Evolutionary conservation across 2,113 vertebrate species (phyloP).

Genomic region (Campylomormyrus tamandua): DNA sequence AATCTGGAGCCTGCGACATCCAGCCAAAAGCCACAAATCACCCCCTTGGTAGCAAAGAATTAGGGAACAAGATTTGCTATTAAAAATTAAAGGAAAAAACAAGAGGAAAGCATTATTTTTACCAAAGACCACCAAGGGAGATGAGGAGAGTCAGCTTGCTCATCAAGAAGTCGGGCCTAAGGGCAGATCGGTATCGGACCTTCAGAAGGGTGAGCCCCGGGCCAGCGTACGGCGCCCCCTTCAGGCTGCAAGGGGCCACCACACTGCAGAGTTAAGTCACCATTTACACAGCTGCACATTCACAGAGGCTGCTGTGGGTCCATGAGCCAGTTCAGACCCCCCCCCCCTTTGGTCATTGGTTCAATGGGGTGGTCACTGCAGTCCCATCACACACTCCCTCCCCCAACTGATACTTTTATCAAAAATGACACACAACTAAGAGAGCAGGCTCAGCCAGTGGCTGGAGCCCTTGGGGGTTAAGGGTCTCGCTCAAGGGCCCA

Average conservation of each 20-base stretch:
- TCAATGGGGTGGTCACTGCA: background rate
- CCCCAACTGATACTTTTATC: background rate
- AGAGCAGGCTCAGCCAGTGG: background rate
- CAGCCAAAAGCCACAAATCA: slow-evolving; percentile 74
- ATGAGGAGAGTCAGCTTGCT: slow-evolving; percentile 42
- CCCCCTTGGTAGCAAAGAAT: slow-evolving; percentile 71
- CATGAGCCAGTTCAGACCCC: background rate
- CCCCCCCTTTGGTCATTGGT: background rate
- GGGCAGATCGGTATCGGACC: slow-evolving; percentile 50
- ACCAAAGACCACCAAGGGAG: slow-evolving; percentile 68
- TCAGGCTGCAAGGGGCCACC: background rate
- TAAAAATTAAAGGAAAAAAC: slow-evolving; percentile 59
- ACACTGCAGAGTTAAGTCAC: background rate
- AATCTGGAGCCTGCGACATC: slow-evolving; percentile 68
- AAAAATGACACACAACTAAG: background rate
- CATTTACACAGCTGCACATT: background rate
- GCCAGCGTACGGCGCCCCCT: slow-evolving; percentile 48
- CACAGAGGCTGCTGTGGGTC: background rate
- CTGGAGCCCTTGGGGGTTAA: background rate
- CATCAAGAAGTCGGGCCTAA: slow-evolving; percentile 54
- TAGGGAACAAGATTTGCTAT: slow-evolving; percentile 72
- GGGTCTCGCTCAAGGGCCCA: background rate
- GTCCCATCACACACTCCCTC: background rate
- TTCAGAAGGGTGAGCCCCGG: background rate
- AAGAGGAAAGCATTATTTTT: slow-evolving; percentile 65